These are phyloP conservation scores for Rhinolophus sinicus DNA, from an alignment of 2,113 vertebrate genomes.

Conservation along the genomic window DNA sequence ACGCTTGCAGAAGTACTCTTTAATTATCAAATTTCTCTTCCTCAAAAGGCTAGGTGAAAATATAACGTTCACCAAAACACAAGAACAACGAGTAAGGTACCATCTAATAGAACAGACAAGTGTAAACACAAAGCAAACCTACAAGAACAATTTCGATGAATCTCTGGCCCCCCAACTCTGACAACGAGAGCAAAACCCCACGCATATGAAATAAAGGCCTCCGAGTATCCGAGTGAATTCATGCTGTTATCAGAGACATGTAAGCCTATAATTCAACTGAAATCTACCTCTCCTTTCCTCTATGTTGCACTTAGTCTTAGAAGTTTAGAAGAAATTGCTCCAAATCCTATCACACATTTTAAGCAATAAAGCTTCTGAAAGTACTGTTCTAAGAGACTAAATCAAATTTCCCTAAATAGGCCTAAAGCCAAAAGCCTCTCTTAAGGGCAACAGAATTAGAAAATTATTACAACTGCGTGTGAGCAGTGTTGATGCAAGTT, in stretches of 20 bases:
- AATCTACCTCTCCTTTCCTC: neutral
- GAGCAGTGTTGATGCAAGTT: neutral
- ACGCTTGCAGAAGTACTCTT: neutral
- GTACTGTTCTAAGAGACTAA: neutral
- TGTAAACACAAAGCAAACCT: neutral
- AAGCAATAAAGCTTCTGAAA: neutral
- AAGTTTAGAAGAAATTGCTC: neutral
- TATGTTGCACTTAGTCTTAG: neutral
- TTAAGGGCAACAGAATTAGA: neutral
- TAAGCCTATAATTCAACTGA: neutral
- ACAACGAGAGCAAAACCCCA: neutral
- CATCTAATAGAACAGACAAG: neutral
- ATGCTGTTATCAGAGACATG: neutral
- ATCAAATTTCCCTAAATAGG: neutral
- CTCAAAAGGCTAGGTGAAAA: conserved; percentile 16
- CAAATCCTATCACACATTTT: neutral
- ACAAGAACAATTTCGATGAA: neutral
- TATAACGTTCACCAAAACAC: neutral
- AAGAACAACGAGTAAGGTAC: neutral
- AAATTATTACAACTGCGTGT: neutral
- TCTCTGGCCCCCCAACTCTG: neutral
- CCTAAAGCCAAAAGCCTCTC: neutral
- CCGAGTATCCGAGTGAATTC: neutral
- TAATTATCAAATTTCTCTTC: conserved; percentile 25
- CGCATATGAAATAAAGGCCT: neutral